phyloP scores from a whole-genome alignment of 2,888 invertebrate genomes.

The Pollenia amentaria region DNA sequence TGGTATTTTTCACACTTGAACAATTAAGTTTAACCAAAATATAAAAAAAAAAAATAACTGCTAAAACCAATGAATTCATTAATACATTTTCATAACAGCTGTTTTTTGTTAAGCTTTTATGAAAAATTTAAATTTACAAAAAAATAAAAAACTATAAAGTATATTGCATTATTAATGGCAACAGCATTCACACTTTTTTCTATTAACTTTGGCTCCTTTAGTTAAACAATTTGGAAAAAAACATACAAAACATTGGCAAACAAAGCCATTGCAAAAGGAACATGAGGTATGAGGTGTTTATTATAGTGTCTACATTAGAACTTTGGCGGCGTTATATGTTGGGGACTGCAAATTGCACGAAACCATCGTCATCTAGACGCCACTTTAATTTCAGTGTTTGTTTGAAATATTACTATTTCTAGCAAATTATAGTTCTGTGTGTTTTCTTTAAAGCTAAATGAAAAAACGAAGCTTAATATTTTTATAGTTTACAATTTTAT shows the following conservation, averaged over 20 bases:
- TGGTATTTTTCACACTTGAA: conserved; percentile 70
- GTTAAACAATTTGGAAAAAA: conserved; percentile 22
- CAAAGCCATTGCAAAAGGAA: conserved; percentile 15
- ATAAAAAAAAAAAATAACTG: conserved; percentile 7
- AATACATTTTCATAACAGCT: conserved; percentile 61
- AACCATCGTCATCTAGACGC: conserved; percentile 65
- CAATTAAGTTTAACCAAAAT: conserved; percentile 60
- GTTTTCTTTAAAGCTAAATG: not conserved
- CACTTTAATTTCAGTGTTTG: conserved; percentile 52
- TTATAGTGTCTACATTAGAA: conserved; percentile 39
- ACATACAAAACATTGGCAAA: conserved; percentile 50
- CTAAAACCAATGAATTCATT: conserved; percentile 46
- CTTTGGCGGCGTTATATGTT: conserved; percentile 42
- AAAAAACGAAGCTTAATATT: no score
- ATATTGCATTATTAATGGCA: conserved; percentile 8
- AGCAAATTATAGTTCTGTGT: not conserved
- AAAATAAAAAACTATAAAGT: conserved; percentile 13
- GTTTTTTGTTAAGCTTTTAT: not conserved
- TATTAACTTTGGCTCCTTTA: conserved; percentile 17
- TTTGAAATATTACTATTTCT: conserved; percentile 13
- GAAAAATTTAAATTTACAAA: not conserved
- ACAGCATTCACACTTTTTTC: not conserved
- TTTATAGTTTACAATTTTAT: no score
- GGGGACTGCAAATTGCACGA: conserved; percentile 12
- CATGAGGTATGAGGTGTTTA: conserved; percentile 55